Conservation (phyloP, 2,113 vertebrate species). For the Malaclemys terrapin region DNA sequence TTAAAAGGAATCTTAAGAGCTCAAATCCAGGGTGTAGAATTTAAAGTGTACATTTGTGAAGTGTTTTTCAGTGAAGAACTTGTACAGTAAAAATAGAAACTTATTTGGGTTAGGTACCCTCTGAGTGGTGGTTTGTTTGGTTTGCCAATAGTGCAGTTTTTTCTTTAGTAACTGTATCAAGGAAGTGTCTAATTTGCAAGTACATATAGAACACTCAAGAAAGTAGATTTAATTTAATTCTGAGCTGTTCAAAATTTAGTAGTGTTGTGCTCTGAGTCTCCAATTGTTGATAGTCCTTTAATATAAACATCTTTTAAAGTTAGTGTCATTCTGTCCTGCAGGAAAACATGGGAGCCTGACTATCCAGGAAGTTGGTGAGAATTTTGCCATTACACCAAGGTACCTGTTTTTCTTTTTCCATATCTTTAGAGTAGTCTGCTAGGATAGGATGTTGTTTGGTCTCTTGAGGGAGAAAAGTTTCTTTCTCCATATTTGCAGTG, state of each 20-base stretch:
- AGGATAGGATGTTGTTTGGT: background rate
- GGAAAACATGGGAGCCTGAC: accelerated
- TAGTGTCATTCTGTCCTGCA: background rate
- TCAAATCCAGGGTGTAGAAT: background rate
- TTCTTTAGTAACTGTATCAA: no score
- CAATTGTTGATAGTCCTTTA: background rate
- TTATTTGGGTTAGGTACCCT: background rate
- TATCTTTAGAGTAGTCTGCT: background rate
- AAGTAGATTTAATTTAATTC: background rate
- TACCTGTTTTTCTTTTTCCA: background rate
- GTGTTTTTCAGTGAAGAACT: background rate
- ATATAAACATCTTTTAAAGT: background rate
- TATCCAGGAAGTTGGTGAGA: background rate
- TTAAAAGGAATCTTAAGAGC: background rate
- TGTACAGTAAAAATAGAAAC: background rate
- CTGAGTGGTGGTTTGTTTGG: background rate
- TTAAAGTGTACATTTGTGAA: background rate
- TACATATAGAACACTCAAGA: background rate
- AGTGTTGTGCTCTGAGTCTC: accelerated
- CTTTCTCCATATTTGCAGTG: background rate
- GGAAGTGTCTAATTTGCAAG: no score
- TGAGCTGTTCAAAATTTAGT: background rate
- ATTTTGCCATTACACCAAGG: background rate
- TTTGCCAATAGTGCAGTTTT: no score
- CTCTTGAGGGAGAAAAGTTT: background rate